These are phyloP conservation scores for Galago senegalensis DNA, from an alignment of 2,797 vertebrate species.

Conservation along the genomic window DNA sequence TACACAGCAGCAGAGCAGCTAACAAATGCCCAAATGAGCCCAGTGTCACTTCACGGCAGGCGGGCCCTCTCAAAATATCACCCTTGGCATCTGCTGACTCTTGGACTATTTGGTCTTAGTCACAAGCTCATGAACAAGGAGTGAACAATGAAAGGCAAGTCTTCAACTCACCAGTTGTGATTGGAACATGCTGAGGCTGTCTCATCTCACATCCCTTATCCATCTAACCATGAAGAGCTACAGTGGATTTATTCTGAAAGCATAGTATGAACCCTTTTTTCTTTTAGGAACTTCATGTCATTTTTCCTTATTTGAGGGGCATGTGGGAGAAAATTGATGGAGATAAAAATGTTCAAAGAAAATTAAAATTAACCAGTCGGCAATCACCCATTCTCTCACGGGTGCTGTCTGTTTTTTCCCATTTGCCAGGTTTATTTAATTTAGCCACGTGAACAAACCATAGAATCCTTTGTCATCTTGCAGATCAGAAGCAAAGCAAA, in stretches of 20 bases:
- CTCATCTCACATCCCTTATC: background rate
- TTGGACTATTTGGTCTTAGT: background rate
- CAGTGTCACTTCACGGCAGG: fast-evolving
- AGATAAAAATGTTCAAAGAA: background rate
- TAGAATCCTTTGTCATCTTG: background rate
- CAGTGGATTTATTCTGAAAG: background rate
- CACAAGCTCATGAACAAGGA: background rate
- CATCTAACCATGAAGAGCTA: background rate
- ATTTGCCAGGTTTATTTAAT: background rate
- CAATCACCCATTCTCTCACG: background rate
- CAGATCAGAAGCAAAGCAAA: conserved; percentile 1
- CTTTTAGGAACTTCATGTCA: background rate
- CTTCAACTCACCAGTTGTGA: background rate
- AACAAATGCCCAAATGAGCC: background rate
- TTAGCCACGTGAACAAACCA: background rate
- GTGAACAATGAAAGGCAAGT: background rate
- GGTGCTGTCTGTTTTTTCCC: background rate
- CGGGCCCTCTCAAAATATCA: background rate
- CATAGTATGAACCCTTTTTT: background rate
- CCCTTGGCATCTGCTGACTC: background rate
- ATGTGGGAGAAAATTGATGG: background rate
- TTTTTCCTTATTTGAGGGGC: background rate
- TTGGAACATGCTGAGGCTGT: background rate
- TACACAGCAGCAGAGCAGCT: background rate
- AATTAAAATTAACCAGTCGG: background rate